These are phyloP conservation scores for Bombus turneri DNA, from an alignment of 1,140 invertebrate species.

Conservation along the genomic window DNA sequence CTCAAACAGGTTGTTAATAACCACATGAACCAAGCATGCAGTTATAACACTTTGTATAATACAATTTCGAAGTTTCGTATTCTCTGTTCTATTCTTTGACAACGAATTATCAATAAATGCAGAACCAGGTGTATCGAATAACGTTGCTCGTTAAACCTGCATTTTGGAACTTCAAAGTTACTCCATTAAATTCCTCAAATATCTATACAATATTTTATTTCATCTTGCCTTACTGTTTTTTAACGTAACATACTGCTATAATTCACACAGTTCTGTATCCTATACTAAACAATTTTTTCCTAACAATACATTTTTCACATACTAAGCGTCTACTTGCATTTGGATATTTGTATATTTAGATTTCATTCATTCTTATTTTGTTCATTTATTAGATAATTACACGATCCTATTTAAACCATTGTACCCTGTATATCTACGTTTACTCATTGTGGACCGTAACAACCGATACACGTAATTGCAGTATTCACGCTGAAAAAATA, in stretches of 20 bases:
- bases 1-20: not conserved
- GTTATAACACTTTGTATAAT: not conserved
- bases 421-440: too few species aligned
- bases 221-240: too few species aligned
- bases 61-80: not conserved
- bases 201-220: too few species aligned
- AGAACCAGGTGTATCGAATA: not conserved
- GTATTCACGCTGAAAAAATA: too few species aligned
- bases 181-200: too few species aligned
- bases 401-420: rapidly evolving
- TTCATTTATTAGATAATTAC: too few species aligned
- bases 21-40: not conserved
- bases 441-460: too few species aligned
- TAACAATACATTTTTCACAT: not conserved
- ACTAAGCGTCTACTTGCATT: not conserved
- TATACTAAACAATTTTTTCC: not conserved
- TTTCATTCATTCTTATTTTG: too few species aligned
- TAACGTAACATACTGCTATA: too few species aligned
- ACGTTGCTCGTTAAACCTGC: not conserved
- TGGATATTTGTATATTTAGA: rapidly evolving
- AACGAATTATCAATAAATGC: not conserved
- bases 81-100: not conserved
- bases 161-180: not conserved
- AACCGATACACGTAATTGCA: too few species aligned
- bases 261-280: too few species aligned